These are phyloP conservation scores for Hydrocynus forskahlii DNA, from an alignment of 2,797 vertebrate species.

Conservation along the genomic window DNA sequence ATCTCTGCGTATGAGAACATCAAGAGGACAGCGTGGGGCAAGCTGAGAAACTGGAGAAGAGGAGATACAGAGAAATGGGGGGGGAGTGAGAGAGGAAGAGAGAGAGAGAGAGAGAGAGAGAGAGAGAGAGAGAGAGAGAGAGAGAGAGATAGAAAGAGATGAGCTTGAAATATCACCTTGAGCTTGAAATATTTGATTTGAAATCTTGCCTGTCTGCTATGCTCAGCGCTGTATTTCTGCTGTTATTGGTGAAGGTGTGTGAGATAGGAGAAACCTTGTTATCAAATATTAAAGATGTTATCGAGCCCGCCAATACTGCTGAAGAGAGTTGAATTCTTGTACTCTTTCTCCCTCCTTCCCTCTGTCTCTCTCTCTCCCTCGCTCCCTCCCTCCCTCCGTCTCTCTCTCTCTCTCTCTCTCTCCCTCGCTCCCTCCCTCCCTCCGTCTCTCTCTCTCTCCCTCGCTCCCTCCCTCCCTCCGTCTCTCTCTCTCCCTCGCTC, in stretches of 20 bases:
- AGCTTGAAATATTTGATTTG: conserved; percentile 67
- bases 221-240: conserved; percentile 65
- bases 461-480: conserved; percentile 17
- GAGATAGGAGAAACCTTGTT: conserved; percentile 72
- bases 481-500: conserved; percentile 3
- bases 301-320: conserved; percentile 69
- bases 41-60: conserved; percentile 31
- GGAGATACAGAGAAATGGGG: conserved; percentile 45
- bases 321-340: conserved; percentile 60
- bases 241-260: conserved; percentile 72
- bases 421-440: conserved; percentile 10
- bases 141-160: conserved; percentile 46
- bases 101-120: conserved; percentile 3
- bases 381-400: conserved; percentile 15
- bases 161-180: conserved; percentile 73
- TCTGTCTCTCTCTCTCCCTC: background rate
- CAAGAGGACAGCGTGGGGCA: conserved; percentile 51
- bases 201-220: conserved; percentile 64
- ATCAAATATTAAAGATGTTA: conserved; percentile 86
- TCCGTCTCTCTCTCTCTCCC: conserved; percentile 4
- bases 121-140: background rate
- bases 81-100: conserved; percentile 41
- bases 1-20: conserved; percentile 54
- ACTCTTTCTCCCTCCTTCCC: conserved; percentile 17
- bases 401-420: background rate